Conservation (phyloP, 2,113 vertebrate genomes). For the Ophthalmolycus amberensis region DNA sequence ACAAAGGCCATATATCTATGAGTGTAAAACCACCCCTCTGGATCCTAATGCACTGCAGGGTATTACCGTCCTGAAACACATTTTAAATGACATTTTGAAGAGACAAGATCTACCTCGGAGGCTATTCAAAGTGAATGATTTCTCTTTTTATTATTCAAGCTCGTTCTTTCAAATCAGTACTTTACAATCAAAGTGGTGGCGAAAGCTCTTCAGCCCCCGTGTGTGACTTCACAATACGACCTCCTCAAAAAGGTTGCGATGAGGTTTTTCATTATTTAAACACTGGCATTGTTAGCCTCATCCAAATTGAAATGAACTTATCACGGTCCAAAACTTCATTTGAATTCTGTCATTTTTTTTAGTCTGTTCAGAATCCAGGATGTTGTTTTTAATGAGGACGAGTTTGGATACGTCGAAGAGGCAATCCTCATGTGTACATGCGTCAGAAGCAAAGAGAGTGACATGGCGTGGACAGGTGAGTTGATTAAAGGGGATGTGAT, state of each 20-base stretch:
- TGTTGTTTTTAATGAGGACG: conserved; percentile 66
- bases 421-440: conserved; percentile 65
- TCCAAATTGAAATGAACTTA: conserved; percentile 29
- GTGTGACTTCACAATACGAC: not conserved
- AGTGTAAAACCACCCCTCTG: not conserved
- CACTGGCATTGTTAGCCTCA: not conserved
- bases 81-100: conserved; percentile 49
- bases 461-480: conserved; percentile 64
- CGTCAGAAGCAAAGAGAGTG: conserved; percentile 60
- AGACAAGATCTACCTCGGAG: conserved; percentile 36
- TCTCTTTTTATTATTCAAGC: not conserved
- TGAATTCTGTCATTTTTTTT: conserved; percentile 17
- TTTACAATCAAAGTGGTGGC: conserved; percentile 4
- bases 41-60: not conserved
- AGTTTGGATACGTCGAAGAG: conserved; percentile 32
- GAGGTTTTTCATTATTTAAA: conserved; percentile 1
- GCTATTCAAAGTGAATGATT: conserved; percentile 24
- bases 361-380: conserved; percentile 35
- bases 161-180: not conserved
- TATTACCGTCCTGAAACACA: conserved; percentile 44
- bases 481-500: conserved; percentile 74
- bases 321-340: conserved; percentile 28
- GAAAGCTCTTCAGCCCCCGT: not conserved
- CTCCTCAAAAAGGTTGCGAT: not conserved
- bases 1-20: not conserved